A percentile compares a stretch with the other conserved stretches of the same genome.
phyloP scores from a whole-genome alignment of 2,797 vertebrate species.

The Pipistrellus nathusii region DNA sequence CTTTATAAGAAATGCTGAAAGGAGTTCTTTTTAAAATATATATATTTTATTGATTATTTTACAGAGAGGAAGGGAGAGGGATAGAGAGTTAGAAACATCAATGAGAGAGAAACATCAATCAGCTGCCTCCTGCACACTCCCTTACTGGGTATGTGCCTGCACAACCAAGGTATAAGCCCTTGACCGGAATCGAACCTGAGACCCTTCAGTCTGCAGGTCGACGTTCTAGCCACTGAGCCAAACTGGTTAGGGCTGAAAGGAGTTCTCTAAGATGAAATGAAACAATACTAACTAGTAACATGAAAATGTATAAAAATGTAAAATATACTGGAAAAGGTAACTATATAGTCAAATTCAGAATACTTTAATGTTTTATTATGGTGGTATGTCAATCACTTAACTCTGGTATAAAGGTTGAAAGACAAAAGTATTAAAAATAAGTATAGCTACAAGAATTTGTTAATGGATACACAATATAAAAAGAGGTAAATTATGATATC shows the following conservation, averaged over 20 bases:
- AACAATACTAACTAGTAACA: background rate
- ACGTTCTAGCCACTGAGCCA: no score
- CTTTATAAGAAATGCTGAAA: background rate
- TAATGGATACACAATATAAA: background rate
- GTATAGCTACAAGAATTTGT: background rate
- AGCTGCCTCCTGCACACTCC: no score
- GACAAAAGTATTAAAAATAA: background rate
- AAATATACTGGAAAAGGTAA: background rate
- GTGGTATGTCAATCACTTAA: background rate
- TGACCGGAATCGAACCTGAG: no score
- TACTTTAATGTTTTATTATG: background rate
- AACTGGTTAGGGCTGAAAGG: background rate
- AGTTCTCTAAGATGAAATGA: background rate
- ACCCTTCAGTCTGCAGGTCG: no score
- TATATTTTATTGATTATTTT: no score
- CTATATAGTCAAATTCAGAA: background rate
- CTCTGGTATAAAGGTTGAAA: background rate
- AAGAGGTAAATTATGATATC: background rate
- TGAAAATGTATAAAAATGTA: background rate
- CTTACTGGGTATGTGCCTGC: no score
- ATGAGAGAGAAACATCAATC: no score
- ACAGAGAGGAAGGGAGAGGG: no score
- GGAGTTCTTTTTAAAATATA: background rate
- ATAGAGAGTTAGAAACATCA: no score
- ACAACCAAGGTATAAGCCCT: no score